phyloP scores from a whole-genome alignment of 2,888 invertebrate genomes.

The Aporophyla nigra region DNA sequence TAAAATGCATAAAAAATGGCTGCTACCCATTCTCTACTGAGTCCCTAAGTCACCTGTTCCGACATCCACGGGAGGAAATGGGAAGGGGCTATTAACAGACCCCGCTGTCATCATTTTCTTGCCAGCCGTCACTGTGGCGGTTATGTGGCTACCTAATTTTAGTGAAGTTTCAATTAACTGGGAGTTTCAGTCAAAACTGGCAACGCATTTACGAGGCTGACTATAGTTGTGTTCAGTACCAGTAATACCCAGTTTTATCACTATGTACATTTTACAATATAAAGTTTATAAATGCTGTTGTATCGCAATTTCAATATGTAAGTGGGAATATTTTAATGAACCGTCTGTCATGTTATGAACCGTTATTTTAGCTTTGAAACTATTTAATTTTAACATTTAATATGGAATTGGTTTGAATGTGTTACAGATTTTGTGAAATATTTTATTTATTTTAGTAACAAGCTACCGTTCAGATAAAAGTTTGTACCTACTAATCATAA shows the following conservation, averaged over 20 bases:
- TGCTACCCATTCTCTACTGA: too few species aligned
- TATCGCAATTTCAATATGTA: constrained; percentile 32
- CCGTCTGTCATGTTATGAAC: constrained; percentile 15
- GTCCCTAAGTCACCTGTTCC: too few species aligned
- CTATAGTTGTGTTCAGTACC: neutral
- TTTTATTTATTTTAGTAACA: constrained; percentile 8
- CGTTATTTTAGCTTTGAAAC: constrained; percentile 20
- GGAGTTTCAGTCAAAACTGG: neutral
- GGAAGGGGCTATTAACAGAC: too few species aligned
- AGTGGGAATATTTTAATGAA: constrained; percentile 49
- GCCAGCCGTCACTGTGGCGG: too few species aligned
- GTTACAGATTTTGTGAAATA: constrained; percentile 8
- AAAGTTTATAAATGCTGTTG: constrained; percentile 16
- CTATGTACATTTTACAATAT: neutral
- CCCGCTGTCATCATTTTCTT: too few species aligned
- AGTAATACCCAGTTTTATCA: constrained; percentile 14
- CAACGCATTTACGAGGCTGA: neutral
- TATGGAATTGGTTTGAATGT: constrained; percentile 20
- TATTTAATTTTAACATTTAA: constrained; percentile 23
- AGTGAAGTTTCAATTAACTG: too few species aligned
- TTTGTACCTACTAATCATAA: neutral
- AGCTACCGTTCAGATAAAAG: neutral
- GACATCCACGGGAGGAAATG: too few species aligned
- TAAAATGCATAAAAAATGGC: too few species aligned
- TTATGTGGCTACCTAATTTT: too few species aligned